A percentile compares a stretch with the other conserved stretches of the same genome.
phyloP scores from a whole-genome alignment of 2,888 invertebrate species.

The Acrocera orbiculus region DNA sequence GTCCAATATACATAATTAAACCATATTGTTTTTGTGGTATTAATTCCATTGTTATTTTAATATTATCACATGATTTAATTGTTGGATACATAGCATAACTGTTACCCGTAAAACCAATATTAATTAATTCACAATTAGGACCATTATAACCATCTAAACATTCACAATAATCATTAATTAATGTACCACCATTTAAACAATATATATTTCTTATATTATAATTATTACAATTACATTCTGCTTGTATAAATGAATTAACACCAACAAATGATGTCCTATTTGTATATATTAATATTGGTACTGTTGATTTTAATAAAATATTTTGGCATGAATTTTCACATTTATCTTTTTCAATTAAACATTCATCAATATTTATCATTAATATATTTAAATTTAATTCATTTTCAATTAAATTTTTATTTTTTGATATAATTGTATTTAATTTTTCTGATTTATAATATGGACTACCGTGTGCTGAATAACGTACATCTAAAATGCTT shows the following conservation, averaged over 20 bases:
- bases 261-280: slow-evolving; percentile 91
- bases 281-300: slow-evolving; percentile 71
- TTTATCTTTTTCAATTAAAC: slow-evolving; percentile 54
- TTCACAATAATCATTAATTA: slow-evolving; percentile 48
- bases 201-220: slow-evolving; percentile 32
- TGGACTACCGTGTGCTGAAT: slow-evolving; percentile 85
- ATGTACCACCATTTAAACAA: slow-evolving; percentile 63
- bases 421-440: slow-evolving; percentile 62
- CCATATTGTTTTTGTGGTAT: slow-evolving; percentile 60
- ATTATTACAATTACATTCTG: slow-evolving; percentile 50
- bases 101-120: slow-evolving; percentile 73
- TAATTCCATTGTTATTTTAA: slow-evolving; percentile 65
- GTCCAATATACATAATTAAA: slow-evolving; percentile 82
- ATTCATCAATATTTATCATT: slow-evolving; percentile 86
- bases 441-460: slow-evolving; percentile 78
- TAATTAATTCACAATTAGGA: slow-evolving; percentile 76
- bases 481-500: slow-evolving; percentile 65
- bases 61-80: slow-evolving; percentile 69
- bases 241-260: slow-evolving; percentile 65
- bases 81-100: slow-evolving; percentile 89
- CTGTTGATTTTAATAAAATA: slow-evolving; percentile 49
- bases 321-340: slow-evolving; percentile 66
- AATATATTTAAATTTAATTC: slow-evolving; percentile 55
- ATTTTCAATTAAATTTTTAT: slow-evolving; percentile 52
- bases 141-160: slow-evolving; percentile 68